Base-by-base conservation (phyloP, 2,888 invertebrate genomes). In the Alsophila aescularia region DNA sequence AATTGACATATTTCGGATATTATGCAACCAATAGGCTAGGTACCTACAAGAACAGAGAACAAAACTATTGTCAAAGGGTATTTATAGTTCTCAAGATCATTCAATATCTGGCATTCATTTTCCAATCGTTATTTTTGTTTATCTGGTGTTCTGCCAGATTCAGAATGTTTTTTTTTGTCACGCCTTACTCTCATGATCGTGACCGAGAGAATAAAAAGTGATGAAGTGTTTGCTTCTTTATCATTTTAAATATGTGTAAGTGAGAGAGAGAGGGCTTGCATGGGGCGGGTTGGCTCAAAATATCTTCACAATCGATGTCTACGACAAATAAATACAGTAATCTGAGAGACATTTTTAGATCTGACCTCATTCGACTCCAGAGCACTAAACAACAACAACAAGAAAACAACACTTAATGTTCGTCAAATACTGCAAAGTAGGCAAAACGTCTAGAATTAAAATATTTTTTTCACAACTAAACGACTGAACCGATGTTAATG, bases 81-180 rank as follows among this genome's bases (percentile, higher is more conserved):
- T 24, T 7, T 5, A 18, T 4, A 24, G 1, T 5, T 24, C 5
- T 24, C 8, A 7, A 2, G 10, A 29, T 29, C 4, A 29, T n/a
- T 10, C 29, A 29, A 21, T 21, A 6, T 6, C 21, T 21, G 3
- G 6, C 29, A 10, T n/a, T 10, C 29, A 29, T 8, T n/a, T 1
- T n/a, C 7, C 16, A 14, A 32, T 24, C 14, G 35, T 24, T 36
- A 44, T 37, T 37, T 48, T 55, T 53, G 58, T 51, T 59, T 29
- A 9, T 58, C 55, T 67, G 65, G 63, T 63, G 37, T 32, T 53
- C 41, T 59, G 73, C 73, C 69, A 70, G 66, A 52, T 58, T 60
- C 37, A 48, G 14, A n/a, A n/a, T n/a, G n/a, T n/a, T 48, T 49
- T 48, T 13, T 18, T 31, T 43, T 43, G 42, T 54, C 47, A 54